These are phyloP conservation scores for Mormyrus lacerda DNA, from an alignment of 2,113 vertebrate species.

Conservation along the genomic window DNA sequence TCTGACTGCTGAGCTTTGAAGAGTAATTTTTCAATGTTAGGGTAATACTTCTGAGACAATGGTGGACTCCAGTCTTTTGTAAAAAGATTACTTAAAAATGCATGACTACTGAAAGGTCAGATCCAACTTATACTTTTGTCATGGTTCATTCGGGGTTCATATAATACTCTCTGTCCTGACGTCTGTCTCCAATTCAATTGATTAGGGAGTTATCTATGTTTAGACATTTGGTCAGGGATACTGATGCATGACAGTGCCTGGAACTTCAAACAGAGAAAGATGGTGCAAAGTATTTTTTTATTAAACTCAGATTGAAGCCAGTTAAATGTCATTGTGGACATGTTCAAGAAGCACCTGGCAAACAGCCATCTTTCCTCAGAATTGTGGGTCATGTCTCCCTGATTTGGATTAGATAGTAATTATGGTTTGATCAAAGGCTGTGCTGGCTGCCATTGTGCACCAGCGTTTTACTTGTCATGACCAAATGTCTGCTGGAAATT, in stretches of 20 bases:
- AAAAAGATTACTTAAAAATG: not conserved
- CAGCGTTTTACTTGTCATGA: not conserved
- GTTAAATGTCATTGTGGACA: not conserved
- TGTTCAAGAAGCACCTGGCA: not conserved
- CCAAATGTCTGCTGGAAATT: not conserved
- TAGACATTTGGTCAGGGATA: not conserved
- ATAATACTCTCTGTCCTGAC: not conserved
- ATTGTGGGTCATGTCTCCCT: not conserved
- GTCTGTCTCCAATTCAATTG: not conserved
- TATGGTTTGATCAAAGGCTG: not conserved
- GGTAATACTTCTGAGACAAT: not conserved
- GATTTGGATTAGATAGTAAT: not conserved
- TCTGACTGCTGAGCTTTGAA: not conserved
- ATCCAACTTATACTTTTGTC: not conserved
- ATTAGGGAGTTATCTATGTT: not conserved
- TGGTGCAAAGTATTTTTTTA: not conserved
- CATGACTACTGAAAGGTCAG: not conserved
- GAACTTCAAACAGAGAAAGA: not conserved
- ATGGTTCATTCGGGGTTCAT: not conserved
- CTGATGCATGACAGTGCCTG: not conserved
- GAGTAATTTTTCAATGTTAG: not conserved
- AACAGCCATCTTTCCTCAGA: not conserved
- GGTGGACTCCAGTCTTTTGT: not conserved
- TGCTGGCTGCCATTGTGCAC: not conserved
- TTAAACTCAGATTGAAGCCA: conserved; percentile 13